Evolutionary conservation across 2,888 invertebrate genomes (phyloP).

Genomic region (Incurvaria masculella): DNA sequence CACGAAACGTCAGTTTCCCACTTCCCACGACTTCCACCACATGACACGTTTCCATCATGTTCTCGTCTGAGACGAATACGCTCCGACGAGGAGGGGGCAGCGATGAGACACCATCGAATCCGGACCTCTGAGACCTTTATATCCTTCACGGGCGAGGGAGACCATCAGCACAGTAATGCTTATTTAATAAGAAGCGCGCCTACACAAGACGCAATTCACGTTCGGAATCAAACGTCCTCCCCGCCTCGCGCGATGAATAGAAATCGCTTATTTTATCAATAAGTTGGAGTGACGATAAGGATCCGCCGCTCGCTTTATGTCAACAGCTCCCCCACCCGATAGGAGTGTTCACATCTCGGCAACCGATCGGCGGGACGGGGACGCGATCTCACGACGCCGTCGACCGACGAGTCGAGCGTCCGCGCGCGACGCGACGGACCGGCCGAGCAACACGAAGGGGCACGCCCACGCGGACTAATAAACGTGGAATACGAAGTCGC

Average conservation of each 20-base stretch:
- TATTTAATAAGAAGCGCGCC: not conserved
- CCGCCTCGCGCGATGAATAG: conserved; percentile 36
- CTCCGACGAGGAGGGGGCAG: too few relatives aligned
- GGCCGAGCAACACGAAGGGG: too few relatives aligned
- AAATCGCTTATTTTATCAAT: conserved; percentile 40
- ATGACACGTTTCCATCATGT: too few relatives aligned
- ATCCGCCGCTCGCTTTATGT: conserved; percentile 7
- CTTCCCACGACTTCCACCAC: too few relatives aligned
- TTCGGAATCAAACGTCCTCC: not conserved
- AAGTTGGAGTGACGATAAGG: conserved; percentile 25
- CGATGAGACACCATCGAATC: too few relatives aligned
- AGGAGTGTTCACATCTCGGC: not conserved
- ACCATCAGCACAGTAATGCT: not conserved
- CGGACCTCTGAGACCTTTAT: too few relatives aligned
- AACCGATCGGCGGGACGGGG: not conserved
- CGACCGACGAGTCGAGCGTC: not conserved
- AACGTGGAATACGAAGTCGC: not conserved
- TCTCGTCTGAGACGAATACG: too few relatives aligned
- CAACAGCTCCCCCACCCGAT: not conserved
- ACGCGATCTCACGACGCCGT: too few relatives aligned
- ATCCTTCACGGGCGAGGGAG: too few relatives aligned
- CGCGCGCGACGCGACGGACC: too few relatives aligned
- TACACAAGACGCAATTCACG: not conserved
- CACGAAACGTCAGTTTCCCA: too few relatives aligned
- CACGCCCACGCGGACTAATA: not conserved